Evolutionary conservation across 2,888 invertebrate species (phyloP), one percentile per base, ranked within the genome.

Genomic region (Hyposoter dolosus): DNA sequence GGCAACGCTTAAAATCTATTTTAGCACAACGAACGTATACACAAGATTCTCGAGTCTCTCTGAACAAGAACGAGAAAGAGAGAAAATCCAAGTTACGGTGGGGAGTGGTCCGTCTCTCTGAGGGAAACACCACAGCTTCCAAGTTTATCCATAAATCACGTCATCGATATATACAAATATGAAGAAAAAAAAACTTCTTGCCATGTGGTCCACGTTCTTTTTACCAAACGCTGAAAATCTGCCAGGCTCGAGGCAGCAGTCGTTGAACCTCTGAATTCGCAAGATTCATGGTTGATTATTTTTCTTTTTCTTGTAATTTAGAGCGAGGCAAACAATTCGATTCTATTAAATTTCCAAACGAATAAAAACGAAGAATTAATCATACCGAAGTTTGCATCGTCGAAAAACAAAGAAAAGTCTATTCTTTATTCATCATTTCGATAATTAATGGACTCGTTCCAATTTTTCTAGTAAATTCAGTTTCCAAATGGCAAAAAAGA

Each of bases 1-100:
- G 80, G 45, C 85, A 77, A 69, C 78, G 81, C 81, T 83, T 75
- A 81, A 81, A 86, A 83, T 86, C 86, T 86, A 86, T 86, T 86
- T 86, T 84, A 82, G 81, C 81, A 63, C 40, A 78, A 74, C 80
- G 77, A 35, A 74, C 50, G 47, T 50, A 66, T 53, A 74, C 45
- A 74, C 66, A 40, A 43, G 23, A 40, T 35, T 3, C 35, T 19
- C 12, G 40, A 40, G 56, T 40, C 10, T 40, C 10, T 17, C 40
- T 47, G 65, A 45, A 47, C 17, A 28, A 47, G 47, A 72, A 65
- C 17, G 50, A 68, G 76, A 72, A 77, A 84, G 66, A 45, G 15
- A 68, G 65, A 50, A 53, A 53, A 56, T 66, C 32, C 12, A 63
- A 45, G 60, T 12, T 6, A 15, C 66, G 53, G 65, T 35, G 72